Evolutionary conservation across 30 jellyfish, hydroid and myxozoan species (phyloP).

Genomic region (Nemopilema nomurai): DNA sequence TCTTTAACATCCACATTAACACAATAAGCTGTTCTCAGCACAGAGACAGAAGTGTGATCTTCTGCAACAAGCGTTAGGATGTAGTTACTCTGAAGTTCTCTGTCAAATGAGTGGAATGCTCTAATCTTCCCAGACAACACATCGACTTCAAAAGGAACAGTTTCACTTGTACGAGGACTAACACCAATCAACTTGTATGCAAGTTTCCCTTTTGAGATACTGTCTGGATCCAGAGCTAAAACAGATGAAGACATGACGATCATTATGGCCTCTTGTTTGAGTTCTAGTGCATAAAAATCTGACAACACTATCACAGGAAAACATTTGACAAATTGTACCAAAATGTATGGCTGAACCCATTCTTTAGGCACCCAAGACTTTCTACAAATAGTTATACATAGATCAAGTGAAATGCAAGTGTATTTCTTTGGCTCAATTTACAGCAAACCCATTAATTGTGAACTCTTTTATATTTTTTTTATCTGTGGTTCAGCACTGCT

Average conservation of each 20-base stretch:
- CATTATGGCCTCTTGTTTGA: not conserved
- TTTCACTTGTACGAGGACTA: slow-evolving; percentile 10
- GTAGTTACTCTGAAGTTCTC: slow-evolving; percentile 40
- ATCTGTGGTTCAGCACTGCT: not conserved
- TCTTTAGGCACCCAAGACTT: no score
- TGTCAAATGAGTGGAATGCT: slow-evolving; percentile 9
- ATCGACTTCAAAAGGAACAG: slow-evolving; percentile 14
- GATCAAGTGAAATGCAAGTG: no score
- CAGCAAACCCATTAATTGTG: not conserved
- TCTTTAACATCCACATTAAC: slow-evolving; percentile 58
- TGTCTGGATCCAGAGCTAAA: slow-evolving; percentile 65
- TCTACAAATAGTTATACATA: no score
- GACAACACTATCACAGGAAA: no score
- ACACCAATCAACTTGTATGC: slow-evolving; percentile 35
- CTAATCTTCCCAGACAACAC: slow-evolving; percentile 30
- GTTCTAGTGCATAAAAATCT: not conserved
- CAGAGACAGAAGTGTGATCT: slow-evolving; percentile 26
- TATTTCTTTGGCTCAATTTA: not conserved
- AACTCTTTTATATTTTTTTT: not conserved
- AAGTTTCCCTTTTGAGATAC: slow-evolving; percentile 57
- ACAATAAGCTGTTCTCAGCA: slow-evolving; percentile 41
- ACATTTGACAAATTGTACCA: no score
- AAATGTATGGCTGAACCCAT: no score
- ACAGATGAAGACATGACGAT: not conserved
- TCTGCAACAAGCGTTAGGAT: slow-evolving; percentile 58